phyloP scores from a whole-genome alignment of 2,888 invertebrate genomes.

The Panzeria rudis region DNA sequence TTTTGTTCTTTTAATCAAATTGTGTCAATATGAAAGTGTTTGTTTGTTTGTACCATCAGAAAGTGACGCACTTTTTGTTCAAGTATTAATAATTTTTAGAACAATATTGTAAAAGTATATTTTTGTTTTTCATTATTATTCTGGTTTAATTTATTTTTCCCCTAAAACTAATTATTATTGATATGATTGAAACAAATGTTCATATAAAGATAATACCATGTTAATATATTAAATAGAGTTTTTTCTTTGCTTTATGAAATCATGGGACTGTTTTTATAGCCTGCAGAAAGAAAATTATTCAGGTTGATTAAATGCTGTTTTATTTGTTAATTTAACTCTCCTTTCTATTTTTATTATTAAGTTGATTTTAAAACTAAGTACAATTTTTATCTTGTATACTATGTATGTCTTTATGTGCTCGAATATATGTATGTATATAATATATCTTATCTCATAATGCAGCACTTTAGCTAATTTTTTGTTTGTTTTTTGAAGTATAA shows the following conservation, averaged over 20 bases:
- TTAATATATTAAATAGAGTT: conserved; percentile 14
- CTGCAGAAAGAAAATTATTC: conserved; percentile 16
- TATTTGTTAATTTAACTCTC: not conserved
- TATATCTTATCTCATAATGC: not conserved
- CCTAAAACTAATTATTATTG: conserved; percentile 32
- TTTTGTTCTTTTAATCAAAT: conserved; percentile 41
- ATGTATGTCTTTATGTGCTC: not conserved
- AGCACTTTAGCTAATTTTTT: not conserved
- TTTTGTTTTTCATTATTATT: not conserved
- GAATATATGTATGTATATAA: not conserved
- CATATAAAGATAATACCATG: conserved; percentile 4
- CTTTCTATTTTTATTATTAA: conserved; percentile 5
- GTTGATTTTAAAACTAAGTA: conserved; percentile 11
- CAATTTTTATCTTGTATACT: conserved; percentile 22
- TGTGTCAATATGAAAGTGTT: conserved; percentile 52
- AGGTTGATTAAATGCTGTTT: conserved; percentile 42
- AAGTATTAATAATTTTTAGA: conserved; percentile 14
- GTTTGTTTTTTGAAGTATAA: not conserved
- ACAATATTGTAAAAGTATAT: conserved; percentile 22
- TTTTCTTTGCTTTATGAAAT: conserved; percentile 31
- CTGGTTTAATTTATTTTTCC: conserved; percentile 1
- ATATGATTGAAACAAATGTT: not conserved
- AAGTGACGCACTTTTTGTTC: not conserved
- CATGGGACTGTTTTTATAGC: conserved; percentile 46
- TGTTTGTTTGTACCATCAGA: not conserved